Evolutionary conservation across 1,140 invertebrate species (phyloP), one percentile per base, ranked within the genome.

Genomic region (Ceratoteleas bidentatus): DNA sequence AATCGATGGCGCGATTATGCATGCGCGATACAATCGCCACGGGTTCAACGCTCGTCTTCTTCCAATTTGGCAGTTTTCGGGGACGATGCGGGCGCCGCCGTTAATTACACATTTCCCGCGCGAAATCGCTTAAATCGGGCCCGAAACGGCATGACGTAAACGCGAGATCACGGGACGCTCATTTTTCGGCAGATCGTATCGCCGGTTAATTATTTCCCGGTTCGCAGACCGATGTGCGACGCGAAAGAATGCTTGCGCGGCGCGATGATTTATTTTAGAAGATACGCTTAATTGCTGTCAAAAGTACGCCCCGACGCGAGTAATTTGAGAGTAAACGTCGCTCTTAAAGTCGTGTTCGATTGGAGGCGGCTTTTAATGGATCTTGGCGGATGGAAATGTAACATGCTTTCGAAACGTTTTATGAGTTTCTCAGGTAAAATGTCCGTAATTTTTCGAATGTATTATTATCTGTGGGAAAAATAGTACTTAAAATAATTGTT

Each of bases 21-120:
- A 76, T 69, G 36, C 47, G 38, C 69, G 62, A 69, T 69, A 68
- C 58, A 73, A 76, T 79, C 64, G 36, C 52, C 53, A n/a, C 54
- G 14, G 52, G 56, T 56, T 66, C 73, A 66, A 62, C 40, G 61
- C 43, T 73, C 49, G 54, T 62, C 74, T 76, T 73, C 40, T 53
- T 76, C 70, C 58, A 65, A 64, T 65, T 74, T 74, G 49, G 60
- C 57, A 49, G 36, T 64, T 66, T 75, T 83, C 47, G 56, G 70
- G 47, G 62, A 61, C 72, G 62, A 76, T 76, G 73, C 65, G 58
- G 66, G 53, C 75, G 54, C 45, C 50, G 45, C 52, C 50, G 75
- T 69, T 80, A 79, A 79, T 83, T 79, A 72, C 76, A 79, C 43
- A 80, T 72, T 66, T 83, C 72, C 73, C 64, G 62, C 72, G 65